Conservation (phyloP, 2,797 vertebrate genomes). For the Pangasius sanitwongsei region DNA sequence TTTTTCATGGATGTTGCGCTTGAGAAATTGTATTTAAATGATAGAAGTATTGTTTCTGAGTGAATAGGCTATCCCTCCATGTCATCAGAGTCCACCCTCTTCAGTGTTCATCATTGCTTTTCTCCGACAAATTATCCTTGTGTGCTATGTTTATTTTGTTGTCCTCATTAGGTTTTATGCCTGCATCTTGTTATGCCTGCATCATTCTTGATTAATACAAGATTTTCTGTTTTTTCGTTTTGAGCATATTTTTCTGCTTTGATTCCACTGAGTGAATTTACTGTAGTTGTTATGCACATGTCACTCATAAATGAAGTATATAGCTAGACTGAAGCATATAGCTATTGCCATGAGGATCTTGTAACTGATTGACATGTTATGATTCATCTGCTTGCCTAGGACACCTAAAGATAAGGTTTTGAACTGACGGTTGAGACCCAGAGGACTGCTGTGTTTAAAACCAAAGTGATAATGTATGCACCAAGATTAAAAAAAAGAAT, state of each 20-base stretch:
- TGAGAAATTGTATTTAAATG: conserved; percentile 13
- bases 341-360: background rate
- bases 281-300: background rate
- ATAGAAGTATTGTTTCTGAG: conserved; percentile 27
- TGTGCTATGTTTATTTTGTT: conserved; percentile 10
- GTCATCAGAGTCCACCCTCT: background rate
- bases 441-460: background rate
- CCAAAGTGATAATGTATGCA: background rate
- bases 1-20: conserved; percentile 52
- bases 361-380: background rate
- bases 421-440: background rate
- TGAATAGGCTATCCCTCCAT: conserved; percentile 5
- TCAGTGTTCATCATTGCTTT: background rate
- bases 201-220: background rate
- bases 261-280: background rate
- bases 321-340: background rate
- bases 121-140: background rate
- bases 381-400: background rate
- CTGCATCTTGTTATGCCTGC: background rate
- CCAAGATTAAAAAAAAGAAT: background rate
- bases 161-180: background rate
- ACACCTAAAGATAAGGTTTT: background rate
- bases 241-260: background rate
- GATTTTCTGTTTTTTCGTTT: background rate
- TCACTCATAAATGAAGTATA: background rate